Percentiles rank a stretch among this genome's conserved stretches.
These are phyloP conservation scores for Drosophila nigricruria DNA, from an alignment of 2,888 invertebrate species.

Conservation along the genomic window DNA sequence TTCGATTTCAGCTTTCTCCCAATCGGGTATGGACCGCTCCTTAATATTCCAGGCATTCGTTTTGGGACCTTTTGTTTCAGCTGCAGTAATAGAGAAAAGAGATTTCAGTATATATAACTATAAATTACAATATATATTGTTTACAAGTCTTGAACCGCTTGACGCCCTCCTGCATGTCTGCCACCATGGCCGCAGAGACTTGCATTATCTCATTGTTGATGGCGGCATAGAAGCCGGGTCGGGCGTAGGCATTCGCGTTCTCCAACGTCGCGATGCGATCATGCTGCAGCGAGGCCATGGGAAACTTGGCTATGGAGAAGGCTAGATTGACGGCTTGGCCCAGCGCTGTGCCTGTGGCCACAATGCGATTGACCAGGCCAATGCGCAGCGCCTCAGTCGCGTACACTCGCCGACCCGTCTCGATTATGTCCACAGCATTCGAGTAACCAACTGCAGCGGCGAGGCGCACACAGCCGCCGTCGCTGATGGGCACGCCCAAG, in stretches of 20 bases:
- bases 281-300: slow-evolving; percentile 86
- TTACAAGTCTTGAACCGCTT: slow-evolving; percentile 89
- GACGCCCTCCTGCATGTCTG: slow-evolving; percentile 89
- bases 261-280: slow-evolving; percentile 86
- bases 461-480: slow-evolving; percentile 93
- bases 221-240: slow-evolving; percentile 88
- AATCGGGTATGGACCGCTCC: slow-evolving; percentile 87
- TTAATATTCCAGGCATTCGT: slow-evolving; percentile 70
- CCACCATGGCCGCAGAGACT: slow-evolving; percentile 87
- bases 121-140: neutral
- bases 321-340: slow-evolving; percentile 92
- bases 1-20: slow-evolving; percentile 87
- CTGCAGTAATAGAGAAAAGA: slow-evolving; percentile 38
- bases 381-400: slow-evolving; percentile 92
- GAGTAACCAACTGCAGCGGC: slow-evolving; percentile 94
- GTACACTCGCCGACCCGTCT: slow-evolving; percentile 92
- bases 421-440: slow-evolving; percentile 93
- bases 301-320: slow-evolving; percentile 91
- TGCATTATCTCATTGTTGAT: slow-evolving; percentile 87
- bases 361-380: slow-evolving; percentile 92
- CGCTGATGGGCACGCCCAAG: slow-evolving; percentile 93
- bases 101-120: neutral
- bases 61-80: slow-evolving; percentile 65
- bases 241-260: slow-evolving; percentile 87
- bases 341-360: slow-evolving; percentile 93